These are phyloP conservation scores for Tonatia bakeri DNA, from an alignment of 2,113 vertebrate species.

Conservation along the genomic window DNA sequence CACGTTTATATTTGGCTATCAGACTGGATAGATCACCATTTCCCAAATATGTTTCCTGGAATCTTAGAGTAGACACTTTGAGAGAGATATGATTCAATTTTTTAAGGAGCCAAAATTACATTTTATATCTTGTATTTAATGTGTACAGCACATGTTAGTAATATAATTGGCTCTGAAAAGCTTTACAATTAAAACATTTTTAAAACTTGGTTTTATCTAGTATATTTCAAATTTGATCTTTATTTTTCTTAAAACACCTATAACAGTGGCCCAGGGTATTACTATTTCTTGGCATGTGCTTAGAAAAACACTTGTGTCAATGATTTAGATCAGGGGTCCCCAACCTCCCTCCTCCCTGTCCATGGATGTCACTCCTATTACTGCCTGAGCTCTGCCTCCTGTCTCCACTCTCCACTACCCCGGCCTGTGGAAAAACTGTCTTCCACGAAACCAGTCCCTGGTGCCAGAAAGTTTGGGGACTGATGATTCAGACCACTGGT, in stretches of 20 bases:
- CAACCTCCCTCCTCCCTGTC: no score
- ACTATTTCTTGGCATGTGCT: not conserved
- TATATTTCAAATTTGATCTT: not conserved
- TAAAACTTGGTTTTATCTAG: not conserved
- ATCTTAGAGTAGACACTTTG: not conserved
- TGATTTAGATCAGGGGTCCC: no score
- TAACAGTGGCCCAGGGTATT: not conserved
- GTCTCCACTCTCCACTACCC: no score
- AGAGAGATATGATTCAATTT: not conserved
- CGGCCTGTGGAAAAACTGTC: no score
- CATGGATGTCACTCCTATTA: no score
- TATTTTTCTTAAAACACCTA: not conserved
- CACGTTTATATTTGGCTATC: not conserved
- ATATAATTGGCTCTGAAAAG: not conserved
- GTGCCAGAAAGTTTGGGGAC: no score
- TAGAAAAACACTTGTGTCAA: not conserved
- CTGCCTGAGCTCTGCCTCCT: no score
- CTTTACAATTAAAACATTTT: not conserved
- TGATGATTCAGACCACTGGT: not conserved
- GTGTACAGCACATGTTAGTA: not conserved
- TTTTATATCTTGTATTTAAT: not conserved
- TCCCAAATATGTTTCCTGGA: not conserved
- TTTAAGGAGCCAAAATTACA: constrained; percentile 4
- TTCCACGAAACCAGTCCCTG: no score
- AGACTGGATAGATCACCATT: not conserved